Evolutionary conservation across 2,888 invertebrate species (phyloP).

Genomic region (Leuctra nigra): DNA sequence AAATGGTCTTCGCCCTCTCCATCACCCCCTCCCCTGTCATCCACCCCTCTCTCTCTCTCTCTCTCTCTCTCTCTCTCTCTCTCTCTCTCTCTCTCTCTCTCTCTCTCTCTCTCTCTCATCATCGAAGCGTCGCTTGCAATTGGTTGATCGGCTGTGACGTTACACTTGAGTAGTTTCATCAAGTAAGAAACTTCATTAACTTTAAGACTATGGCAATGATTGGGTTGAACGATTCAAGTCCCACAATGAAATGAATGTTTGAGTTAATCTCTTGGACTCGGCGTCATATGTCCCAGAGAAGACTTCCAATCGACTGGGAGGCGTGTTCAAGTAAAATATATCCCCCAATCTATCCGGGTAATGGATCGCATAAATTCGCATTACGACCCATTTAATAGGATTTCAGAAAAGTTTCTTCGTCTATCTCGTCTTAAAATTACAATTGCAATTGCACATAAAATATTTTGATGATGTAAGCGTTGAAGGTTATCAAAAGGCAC

Average conservation of each 20-base stretch:
- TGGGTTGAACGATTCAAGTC: too few species aligned
- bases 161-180: too few species aligned
- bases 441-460: too few species aligned
- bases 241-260: too few species aligned
- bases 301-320: too few species aligned
- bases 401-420: not conserved
- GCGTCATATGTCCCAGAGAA: too few species aligned
- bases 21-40: not conserved
- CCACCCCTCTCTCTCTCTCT: constrained; percentile 14
- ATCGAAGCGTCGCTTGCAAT: not conserved
- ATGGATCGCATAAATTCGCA: constrained; percentile 9
- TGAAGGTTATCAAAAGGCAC: too few species aligned
- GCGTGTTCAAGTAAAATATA: not conserved
- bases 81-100: constrained; percentile 13
- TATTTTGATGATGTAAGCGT: too few species aligned
- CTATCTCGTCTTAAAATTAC: not conserved
- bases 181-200: constrained; percentile 4
- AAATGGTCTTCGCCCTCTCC: not conserved
- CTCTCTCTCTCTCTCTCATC: not conserved
- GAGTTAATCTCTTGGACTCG: too few species aligned
- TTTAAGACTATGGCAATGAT: constrained; percentile 2
- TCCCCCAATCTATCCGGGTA: constrained; percentile 1
- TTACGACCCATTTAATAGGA: constrained; percentile 11
- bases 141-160: too few species aligned
- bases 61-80: constrained; percentile 15